Base-by-base conservation (phyloP, 2,888 invertebrate genomes). In the Gnatocerus cornutus region DNA sequence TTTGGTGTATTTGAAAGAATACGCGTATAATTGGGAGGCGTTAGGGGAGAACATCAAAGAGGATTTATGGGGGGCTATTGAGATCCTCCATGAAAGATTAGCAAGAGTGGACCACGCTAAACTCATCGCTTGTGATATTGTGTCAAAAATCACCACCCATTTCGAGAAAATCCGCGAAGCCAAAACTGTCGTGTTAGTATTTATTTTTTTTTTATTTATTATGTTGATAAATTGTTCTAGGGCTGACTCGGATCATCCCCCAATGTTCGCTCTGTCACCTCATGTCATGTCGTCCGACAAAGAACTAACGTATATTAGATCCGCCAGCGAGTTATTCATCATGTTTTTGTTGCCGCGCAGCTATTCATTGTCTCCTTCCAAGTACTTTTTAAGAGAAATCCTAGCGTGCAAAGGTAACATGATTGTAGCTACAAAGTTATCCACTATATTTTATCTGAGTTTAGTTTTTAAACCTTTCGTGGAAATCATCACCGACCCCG, bases 401-500 rank as follows among this genome's bases (percentile, higher is more conserved):
- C 85, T 97, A 55, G 91, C 95, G 43, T 94, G 92, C 80, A 93
- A 93, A 89, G 92, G 96, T 96, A 88, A 33, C 7, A 41, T 4
- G 43, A 43, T 1, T 33, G 7, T 2, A 33, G 6, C n/a, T 4
- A 21, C 21, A 21, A 21, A 21, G 21, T 21, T 21, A 4, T 21
- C 2, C 4, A 21, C 21, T 21, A 21, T 21, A 1, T 4, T 21
- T 21, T 21, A 3, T 21, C 4, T 21, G 4, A 21, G 1, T 21
- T 21, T 21, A 94, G 94, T 94, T 71, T 86, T 97, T 68, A 92
- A 93, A 82, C 94, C 95, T 59, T 90, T 93, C 68, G 92, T 97
- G 78, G 92, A 96, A 80, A 87, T 92, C 79, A 84, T 97, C 45
- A 95, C 95, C 5, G 94, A 96, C 81, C 96, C 97, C 4, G 96